Base-by-base conservation (phyloP, 2,888 invertebrate species). In the Eucera pruinosa region DNA sequence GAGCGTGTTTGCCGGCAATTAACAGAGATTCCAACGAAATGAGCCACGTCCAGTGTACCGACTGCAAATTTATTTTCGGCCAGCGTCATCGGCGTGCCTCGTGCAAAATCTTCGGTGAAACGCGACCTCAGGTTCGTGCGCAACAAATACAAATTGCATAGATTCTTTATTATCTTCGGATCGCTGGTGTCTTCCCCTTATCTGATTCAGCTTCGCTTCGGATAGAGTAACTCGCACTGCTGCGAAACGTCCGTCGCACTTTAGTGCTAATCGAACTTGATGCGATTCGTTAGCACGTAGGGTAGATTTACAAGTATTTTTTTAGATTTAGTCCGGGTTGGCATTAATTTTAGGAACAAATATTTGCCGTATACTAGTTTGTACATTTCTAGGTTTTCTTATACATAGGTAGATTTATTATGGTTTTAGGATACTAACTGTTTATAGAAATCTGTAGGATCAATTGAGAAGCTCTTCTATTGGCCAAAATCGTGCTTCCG, bases 1-100 rank as follows among this genome's bases (percentile, higher is more conserved):
- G 61, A 71, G 80, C 75, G 72, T 81, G 82, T 78, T 82, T 80
- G 65, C 79, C 73, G 77, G 81, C 78, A 85, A 85, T 85, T 85
- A 85, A 85, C 84, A 70, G 76, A 50, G 77, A 82, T 84, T 79
- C 83, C 80, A 77, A 73, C 75, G 78, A 78, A 81, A 67, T 72
- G 82, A 78, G 67, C 66, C 66, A 57, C 62, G 71, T 67, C 65
- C 69, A 64, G 60, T 66, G 55, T 57, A 67, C 71, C 65, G 52
- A 68, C 71, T 43, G 66, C 62, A 52, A 48, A 75, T 76, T 68
- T 77, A 80, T 70, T 77, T 81, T 77, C 68, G 66, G 54, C 43
- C 47, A 9, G n/a, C 58, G 13, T 54, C 61, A 36, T 57, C 52
- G 30, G 6, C 36, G 57, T 15, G 27, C 15, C 23, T 23, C 58